Base-by-base conservation (phyloP, 2,888 invertebrate genomes). In the Pterostichus niger region DNA sequence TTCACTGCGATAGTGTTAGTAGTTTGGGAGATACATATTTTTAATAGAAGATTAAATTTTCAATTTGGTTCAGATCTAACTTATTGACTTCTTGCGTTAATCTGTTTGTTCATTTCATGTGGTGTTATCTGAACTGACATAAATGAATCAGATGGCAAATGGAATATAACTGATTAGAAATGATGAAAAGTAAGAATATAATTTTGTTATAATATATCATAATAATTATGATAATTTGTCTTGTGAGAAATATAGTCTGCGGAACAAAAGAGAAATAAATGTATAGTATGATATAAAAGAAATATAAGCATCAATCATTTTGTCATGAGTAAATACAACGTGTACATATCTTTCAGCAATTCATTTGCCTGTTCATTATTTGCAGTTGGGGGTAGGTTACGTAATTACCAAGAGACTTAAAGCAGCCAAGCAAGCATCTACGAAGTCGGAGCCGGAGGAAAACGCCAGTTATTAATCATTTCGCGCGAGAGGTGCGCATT, bases 281-380 rank as follows among this genome's bases (percentile, higher is more conserved):
- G 40, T 11, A 7, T 71, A 71, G 13, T 71, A 71, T 71, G 24
- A 52, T 49, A 75, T 49, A 75, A 75, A 40, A 73, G 73, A 75
- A 79, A 64, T 31, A 17, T 46, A 31, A 17, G 52, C 80, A 80
- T 80, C 80, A 80, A 80, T 80, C 68, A 80, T 54, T 71, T 80
- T 80, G 68, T 46, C 80, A 80, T 40, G 64, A 64, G 79, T 79
- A 79, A 79, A 79, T 79, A 79, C 46, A 46, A n/a, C 79, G 49
- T 54, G 78, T 61, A 64, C 79, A 79, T 79, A 79, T 79, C 79
- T 79, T 79, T 79, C 79, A 79, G 49, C 79, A 79, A 79, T 79
- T 61, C 64, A 79, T 79, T 79, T 64, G 49, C 64, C 64, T 79
- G 79, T 79, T 64, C 64, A 79, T 79, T 79, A 79, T 79, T 79